Conservation (phyloP, 2,888 invertebrate genomes). For the Morpho deidamia region DNA sequence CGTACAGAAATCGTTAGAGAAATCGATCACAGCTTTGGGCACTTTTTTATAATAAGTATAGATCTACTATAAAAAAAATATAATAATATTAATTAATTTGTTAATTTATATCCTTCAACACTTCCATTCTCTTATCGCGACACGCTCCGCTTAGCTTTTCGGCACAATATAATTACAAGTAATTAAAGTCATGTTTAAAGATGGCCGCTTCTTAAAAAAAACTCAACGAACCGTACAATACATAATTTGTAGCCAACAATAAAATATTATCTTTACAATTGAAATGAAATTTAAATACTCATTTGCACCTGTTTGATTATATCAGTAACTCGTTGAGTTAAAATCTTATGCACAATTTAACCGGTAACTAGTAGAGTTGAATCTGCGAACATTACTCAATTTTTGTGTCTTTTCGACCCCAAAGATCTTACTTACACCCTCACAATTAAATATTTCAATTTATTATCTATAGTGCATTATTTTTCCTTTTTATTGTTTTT, state of each 20-base stretch:
- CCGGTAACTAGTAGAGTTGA: neutral
- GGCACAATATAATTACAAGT: constrained; percentile 15
- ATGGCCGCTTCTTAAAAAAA: constrained; percentile 6
- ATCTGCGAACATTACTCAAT: neutral
- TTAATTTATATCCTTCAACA: constrained; percentile 2
- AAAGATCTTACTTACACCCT: too few species aligned
- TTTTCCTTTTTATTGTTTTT: too few species aligned
- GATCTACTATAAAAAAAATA: neutral
- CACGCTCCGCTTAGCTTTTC: constrained; percentile 8
- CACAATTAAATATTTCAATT: too few species aligned
- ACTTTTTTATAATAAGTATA: too few species aligned
- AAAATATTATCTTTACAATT: constrained; percentile 14
- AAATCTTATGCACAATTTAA: neutral
- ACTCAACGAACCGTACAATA: constrained; percentile 13
- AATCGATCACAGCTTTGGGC: too few species aligned
- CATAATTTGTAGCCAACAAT: constrained; percentile 12
- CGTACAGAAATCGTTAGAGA: too few species aligned
- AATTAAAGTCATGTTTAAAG: constrained; percentile 13
- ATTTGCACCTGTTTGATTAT: constrained; percentile 18
- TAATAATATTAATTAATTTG: neutral
- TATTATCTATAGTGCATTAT: too few species aligned
- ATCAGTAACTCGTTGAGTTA: constrained; percentile 1
- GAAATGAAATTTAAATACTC: constrained; percentile 10
- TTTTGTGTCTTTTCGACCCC: too few species aligned
- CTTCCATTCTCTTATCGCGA: neutral